Conservation (phyloP, 2,113 vertebrate genomes). For the Lycaon pictus region DNA sequence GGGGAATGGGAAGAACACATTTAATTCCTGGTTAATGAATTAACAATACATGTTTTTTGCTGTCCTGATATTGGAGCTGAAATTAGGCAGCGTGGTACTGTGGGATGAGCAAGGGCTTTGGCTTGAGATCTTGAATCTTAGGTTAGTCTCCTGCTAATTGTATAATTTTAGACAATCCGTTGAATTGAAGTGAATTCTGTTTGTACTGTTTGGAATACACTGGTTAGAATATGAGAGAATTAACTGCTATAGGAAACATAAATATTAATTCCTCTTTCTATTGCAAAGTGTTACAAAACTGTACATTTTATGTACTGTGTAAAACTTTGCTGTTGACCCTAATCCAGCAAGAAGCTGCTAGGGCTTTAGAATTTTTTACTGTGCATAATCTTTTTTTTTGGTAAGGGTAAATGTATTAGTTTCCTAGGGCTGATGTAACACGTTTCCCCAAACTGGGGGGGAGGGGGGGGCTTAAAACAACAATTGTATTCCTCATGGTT, state of each 20-base stretch:
- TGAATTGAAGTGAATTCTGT: constrained; percentile 11
- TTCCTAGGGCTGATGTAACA: not conserved
- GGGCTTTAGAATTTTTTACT: not conserved
- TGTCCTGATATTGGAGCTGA: not conserved
- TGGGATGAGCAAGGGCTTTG: not conserved
- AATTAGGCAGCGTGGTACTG: not conserved
- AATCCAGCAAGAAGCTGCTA: not conserved
- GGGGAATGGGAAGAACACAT: not conserved
- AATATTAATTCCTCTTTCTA: not conserved
- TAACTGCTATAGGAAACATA: not conserved
- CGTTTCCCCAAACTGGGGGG: not conserved
- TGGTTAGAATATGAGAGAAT: constrained; percentile 40
- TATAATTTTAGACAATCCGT: not conserved
- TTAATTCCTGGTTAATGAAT: not conserved
- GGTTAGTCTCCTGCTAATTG: not conserved
- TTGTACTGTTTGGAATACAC: not conserved
- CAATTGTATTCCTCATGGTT: not conserved
- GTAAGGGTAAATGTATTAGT: not conserved
- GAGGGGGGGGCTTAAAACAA: not conserved
- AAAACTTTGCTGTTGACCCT: not conserved
- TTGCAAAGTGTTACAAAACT: not conserved
- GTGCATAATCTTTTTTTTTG: not conserved
- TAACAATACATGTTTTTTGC: not conserved
- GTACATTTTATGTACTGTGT: not conserved
- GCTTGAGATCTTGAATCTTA: not conserved